Percentiles rank a stretch among this genome's conserved stretches.
Conservation (phyloP, 2,113 vertebrate species). For the Osmerus eperlanus region DNA sequence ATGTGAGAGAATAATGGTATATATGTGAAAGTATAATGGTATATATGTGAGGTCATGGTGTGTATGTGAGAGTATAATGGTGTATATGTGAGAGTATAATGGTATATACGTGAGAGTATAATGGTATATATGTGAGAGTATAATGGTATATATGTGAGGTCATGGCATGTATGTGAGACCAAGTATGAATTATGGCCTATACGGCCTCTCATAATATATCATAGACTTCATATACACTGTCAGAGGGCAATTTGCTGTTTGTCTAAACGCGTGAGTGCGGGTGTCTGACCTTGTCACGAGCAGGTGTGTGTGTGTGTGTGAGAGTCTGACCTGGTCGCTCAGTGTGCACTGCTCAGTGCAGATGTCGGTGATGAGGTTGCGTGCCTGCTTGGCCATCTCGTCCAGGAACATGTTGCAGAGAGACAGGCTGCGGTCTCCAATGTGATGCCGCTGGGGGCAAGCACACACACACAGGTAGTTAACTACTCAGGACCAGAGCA, state of each 20-base stretch:
- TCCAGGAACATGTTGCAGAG: slow-evolving; percentile 99
- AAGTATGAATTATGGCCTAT: too few relatives aligned
- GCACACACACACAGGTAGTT: not conserved
- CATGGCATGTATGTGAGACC: too few relatives aligned
- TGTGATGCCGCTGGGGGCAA: slow-evolving; percentile 86
- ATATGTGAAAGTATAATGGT: too few relatives aligned
- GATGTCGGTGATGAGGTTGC: slow-evolving; percentile 98
- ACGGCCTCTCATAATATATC: too few relatives aligned
- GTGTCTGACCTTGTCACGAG: slow-evolving; percentile 10
- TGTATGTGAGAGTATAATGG: too few relatives aligned
- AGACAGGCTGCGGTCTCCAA: slow-evolving; percentile 96
- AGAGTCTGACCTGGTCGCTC: slow-evolving; percentile 89
- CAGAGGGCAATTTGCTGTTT: too few relatives aligned
- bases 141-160: too few relatives aligned
- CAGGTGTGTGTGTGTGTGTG: not conserved
- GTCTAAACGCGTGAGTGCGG: not conserved
- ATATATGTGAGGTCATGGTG: too few relatives aligned
- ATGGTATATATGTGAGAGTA: too few relatives aligned
- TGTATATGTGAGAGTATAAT: too few relatives aligned
- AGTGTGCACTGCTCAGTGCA: slow-evolving; percentile 98
- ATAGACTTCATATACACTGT: not conserved
- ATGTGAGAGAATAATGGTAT: too few relatives aligned
- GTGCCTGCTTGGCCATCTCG: slow-evolving; percentile 98
- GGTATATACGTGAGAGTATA: too few relatives aligned
- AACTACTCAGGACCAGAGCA: slow-evolving; percentile 1